Base-by-base conservation (phyloP, 2,888 invertebrate species). In the Salticus scenicus region DNA sequence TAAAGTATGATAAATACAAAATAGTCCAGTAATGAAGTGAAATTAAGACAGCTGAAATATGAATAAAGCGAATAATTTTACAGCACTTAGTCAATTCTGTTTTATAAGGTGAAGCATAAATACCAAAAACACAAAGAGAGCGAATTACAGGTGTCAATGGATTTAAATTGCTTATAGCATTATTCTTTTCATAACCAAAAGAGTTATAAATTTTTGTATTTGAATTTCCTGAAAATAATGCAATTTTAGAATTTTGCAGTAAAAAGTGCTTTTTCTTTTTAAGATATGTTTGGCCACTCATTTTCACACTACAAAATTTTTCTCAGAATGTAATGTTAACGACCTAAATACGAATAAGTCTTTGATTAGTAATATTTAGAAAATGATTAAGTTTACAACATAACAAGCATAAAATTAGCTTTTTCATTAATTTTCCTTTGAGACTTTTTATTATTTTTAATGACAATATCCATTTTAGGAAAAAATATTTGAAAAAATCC, bases 1-100 rank as follows among this genome's bases (percentile, higher is more conserved):
- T 42, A 27, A 84, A 84, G 31, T 71, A 78, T 5, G 73, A 77
- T 17, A 84, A 27, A 31, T 73, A 78, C 0, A 77, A 31, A 67
- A 84, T 1, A 5, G 57, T 63, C 84, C 84, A 84, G 20, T 84
- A 84, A 41, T 84, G 84, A 12, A 84, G 41, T 17, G 78, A 73
- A 5, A 73, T 10, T 5, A 69, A 51, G 17, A 82, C 37, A 10
- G 27, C 0, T 0, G 42, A 27, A 12, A 12, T 14, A 20, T 73
- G 75, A 7, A 66, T 7, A 12, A 67, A 42, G 1, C 42, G 63
- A 2, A 71, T 64, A 20, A 42, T 7, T 27, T 66, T 76, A 27
- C 31, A 41, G 12, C 42, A 57, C 2, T n/a, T 57, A 5, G 8
- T 69, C 0, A 30, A 12, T 30, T 8, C 41, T 24, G 24, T 27